These are phyloP conservation scores for Pediacus dermestoides DNA, from an alignment of 2,888 invertebrate genomes.

Conservation along the genomic window DNA sequence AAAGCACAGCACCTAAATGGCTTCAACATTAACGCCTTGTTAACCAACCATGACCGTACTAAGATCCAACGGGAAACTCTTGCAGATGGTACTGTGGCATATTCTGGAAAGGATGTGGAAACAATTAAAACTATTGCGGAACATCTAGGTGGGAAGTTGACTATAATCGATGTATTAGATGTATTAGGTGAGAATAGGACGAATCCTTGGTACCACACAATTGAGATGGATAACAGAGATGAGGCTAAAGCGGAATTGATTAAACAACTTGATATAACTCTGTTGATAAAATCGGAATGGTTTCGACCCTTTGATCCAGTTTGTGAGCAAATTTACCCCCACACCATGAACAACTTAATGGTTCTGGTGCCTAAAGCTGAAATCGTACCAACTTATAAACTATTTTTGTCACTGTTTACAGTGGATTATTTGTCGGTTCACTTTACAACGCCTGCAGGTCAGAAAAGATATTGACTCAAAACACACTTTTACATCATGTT, in stretches of 20 bases:
- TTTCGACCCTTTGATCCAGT: slow-evolving; percentile 20
- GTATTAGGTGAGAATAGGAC: slow-evolving; percentile 5
- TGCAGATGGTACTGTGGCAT: slow-evolving; percentile 1
- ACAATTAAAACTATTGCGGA: slow-evolving; percentile 19
- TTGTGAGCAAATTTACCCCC: slow-evolving; percentile 26
- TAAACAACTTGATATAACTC: slow-evolving; percentile 14
- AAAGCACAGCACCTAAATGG: slow-evolving; percentile 15
- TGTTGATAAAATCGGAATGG: slow-evolving; percentile 22
- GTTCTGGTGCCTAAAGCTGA: slow-evolving; percentile 21
- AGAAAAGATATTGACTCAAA: too few relatives aligned
- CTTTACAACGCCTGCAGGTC: too few relatives aligned
- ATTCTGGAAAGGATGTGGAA: slow-evolving; percentile 21
- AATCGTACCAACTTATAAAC: too few relatives aligned
- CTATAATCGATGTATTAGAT: slow-evolving; percentile 19
- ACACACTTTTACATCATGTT: too few relatives aligned
- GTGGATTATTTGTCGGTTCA: too few relatives aligned
- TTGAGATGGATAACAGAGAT: slow-evolving; percentile 13
- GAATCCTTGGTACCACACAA: slow-evolving; percentile 22
- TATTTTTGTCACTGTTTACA: too few relatives aligned
- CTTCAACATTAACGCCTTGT: slow-evolving; percentile 12
- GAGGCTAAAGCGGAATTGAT: slow-evolving; percentile 16
- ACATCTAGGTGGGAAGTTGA: slow-evolving; percentile 22
- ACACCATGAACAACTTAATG: slow-evolving; percentile 22
- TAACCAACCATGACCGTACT: slow-evolving; percentile 17
- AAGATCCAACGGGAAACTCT: slow-evolving; percentile 10